These are phyloP conservation scores for Otus scops DNA, from an alignment of 2,797 vertebrate genomes.

Conservation along the genomic window DNA sequence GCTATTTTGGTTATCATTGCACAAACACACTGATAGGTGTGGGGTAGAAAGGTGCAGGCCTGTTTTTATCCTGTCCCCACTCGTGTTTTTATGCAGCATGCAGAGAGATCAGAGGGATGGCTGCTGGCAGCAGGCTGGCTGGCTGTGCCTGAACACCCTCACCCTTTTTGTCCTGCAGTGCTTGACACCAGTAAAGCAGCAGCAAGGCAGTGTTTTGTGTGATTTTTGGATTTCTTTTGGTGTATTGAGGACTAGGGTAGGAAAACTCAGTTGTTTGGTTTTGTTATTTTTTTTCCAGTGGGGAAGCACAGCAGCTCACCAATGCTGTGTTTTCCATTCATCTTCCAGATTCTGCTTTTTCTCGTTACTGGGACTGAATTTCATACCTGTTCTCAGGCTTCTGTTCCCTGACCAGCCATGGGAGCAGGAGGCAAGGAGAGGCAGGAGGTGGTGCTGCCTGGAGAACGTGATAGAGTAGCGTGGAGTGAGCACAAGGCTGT, in stretches of 20 bases:
- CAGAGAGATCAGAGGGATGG: not conserved
- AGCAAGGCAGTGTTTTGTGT: not conserved
- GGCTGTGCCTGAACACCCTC: not conserved
- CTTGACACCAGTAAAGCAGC: not conserved
- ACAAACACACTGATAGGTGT: not conserved
- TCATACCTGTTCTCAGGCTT: not conserved
- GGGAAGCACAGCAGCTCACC: not conserved
- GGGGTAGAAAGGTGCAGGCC: not conserved
- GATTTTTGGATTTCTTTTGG: not conserved
- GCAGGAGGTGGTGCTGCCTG: not conserved
- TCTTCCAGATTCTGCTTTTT: not conserved
- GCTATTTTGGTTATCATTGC: not conserved
- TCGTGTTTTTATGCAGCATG: rapidly evolving
- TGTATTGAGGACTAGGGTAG: not conserved
- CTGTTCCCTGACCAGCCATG: not conserved
- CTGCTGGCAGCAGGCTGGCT: not conserved
- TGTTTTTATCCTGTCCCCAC: not conserved
- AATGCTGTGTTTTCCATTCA: not conserved
- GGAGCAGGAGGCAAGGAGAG: not conserved
- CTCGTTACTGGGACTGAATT: not conserved
- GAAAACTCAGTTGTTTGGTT: not conserved
- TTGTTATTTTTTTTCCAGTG: not conserved
- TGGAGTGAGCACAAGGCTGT: rapidly evolving
- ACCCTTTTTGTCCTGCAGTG: not conserved
- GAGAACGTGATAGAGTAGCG: rapidly evolving